Conservation (phyloP, 2,113 vertebrate genomes). For the Malurus alboscapulatus region DNA sequence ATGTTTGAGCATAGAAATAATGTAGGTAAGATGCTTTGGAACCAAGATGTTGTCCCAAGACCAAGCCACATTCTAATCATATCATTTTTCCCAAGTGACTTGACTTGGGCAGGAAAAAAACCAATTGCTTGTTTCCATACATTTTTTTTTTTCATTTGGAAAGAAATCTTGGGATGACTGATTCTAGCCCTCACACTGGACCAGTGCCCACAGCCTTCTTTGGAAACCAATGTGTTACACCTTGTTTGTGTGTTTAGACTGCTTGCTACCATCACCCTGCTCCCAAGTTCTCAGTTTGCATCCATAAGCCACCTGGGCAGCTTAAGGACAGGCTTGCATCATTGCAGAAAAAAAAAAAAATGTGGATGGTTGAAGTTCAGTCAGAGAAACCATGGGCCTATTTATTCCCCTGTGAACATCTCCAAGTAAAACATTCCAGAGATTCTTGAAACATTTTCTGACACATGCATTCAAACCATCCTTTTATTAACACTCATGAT, state of each 20-base stretch:
- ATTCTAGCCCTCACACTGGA: not conserved
- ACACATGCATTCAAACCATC: not conserved
- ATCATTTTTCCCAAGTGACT: not conserved
- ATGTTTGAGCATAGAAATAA: not conserved
- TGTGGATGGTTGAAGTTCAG: not conserved
- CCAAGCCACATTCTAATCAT: not conserved
- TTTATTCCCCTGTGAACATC: not conserved
- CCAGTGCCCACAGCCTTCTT: not conserved
- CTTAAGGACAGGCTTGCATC: not conserved
- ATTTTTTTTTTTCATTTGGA: not conserved
- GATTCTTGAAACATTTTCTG: not conserved
- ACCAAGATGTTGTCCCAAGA: not conserved
- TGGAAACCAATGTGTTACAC: not conserved
- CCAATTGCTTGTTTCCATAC: not conserved
- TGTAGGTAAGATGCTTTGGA: not conserved
- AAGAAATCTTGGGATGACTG: not conserved
- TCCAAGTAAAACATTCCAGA: not conserved
- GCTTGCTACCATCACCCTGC: not conserved
- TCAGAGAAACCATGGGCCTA: not conserved
- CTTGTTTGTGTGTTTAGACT: no score
- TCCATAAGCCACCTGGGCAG: not conserved
- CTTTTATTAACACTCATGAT: not conserved
- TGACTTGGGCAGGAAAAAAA: not conserved
- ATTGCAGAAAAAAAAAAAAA: not conserved
- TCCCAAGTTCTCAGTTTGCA: not conserved